Base-by-base conservation (phyloP, 2,113 vertebrate species). In the Oenanthe melanoleuca region DNA sequence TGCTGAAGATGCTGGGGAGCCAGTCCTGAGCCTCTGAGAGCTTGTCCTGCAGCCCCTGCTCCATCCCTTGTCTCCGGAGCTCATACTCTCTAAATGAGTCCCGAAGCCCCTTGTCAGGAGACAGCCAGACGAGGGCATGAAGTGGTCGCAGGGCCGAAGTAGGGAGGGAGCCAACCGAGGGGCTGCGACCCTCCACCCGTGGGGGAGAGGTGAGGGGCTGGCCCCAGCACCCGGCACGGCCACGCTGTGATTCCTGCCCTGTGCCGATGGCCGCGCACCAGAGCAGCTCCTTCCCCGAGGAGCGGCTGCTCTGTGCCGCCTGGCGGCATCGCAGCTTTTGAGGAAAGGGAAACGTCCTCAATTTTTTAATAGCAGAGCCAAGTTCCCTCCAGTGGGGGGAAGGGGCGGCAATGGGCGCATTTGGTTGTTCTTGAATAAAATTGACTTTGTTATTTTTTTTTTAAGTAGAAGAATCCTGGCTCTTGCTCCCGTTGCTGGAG, bases 371-470 rank as follows among this genome's bases (percentile, higher is more conserved):
- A 33, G 53, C 9, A 11, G 72, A 89, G 52, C 80, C 73, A 64
- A 63, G 40, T 2, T 37, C 34, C 34, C 34, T 37, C 34, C 34
- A 37, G 34, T 14, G 5, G 3, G 19, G 19, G 9, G 2, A 6
- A 24, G 19, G 45, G 17, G 37, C 34, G 40, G 59, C 45, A 57
- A 45, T 13, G 49, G 55, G 50, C 2, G 1, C 12, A 4, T 28
- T 83, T 89, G 49, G 11, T 57, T 97, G 89, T 66, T 83, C 55
- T 94, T 50, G 55, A 97, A 96, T 97, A 97, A 97, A 97, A 75
- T 40, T 16, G 47, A 92, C 37, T 56, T 79, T 70, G 8, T 65
- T 59, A 14, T 57, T 33, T 34, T 59, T 63, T 66, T 75, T 60
- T 64, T 2, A 84, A 77, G 37, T 86, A 86, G 84, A 86, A 74